Base-by-base conservation (phyloP, 2,113 vertebrate species). In the Panurus biarmicus region DNA sequence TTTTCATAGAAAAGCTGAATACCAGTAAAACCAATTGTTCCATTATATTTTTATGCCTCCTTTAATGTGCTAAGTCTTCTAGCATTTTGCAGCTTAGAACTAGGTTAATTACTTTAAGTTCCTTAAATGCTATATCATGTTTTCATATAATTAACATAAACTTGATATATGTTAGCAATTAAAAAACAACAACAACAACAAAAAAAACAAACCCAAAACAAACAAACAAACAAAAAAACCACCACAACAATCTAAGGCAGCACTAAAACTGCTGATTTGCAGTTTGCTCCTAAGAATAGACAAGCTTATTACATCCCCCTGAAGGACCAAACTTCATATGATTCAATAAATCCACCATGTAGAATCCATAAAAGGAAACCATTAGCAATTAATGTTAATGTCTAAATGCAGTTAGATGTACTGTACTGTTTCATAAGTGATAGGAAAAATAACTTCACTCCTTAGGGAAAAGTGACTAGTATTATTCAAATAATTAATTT, bases 71-170 rank as follows among this genome's bases (percentile, higher is more conserved):
- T 97, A 97, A 97, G 73, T 87, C 71, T 81, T 94, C 67, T 78
- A 95, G 92, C 79, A 97, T 94, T 96, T 95, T 95, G 91, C 77
- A 94, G 70, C 62, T 94, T 85, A 96, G 64, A 97, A 96, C 60
- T 95, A 94, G 94, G 96, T 97, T 98, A 98, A 96, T 90, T 94
- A 84, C 77, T 96, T 96, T 66, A 92, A 94, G 77, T 96, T 97
- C 92, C 64, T 94, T 97, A 97, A 98, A 96, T 95, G 90, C 90
- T 97, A 96, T 89, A 70, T 95, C 96, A 90, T 22, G 17, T 97
- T 97, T 97, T 97, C 92, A 90, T 91, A 96, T 95, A 97, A 96
- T 97, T 98, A 98, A 97, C 95, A 96, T 96, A 97, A 97, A 97
- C 61, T 91, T 97, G 97, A 97, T 97, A 77, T 96, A 97, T 94